Conservation (phyloP, 2,797 vertebrate species). For the Dendrocincla fuliginosa region DNA sequence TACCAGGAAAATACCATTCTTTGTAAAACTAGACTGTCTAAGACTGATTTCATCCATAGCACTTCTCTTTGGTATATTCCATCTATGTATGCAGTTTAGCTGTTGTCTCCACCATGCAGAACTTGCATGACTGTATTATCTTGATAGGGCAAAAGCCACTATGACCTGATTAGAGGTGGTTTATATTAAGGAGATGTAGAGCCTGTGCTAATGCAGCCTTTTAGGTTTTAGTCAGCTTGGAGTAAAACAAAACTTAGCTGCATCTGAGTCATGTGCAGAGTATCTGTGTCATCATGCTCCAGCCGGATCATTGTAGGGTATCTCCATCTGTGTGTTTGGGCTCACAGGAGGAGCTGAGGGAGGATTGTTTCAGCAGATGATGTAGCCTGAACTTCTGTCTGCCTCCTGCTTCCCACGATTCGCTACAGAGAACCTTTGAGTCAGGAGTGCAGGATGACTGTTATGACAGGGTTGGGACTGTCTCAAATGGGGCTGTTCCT, state of each 20-base stretch:
- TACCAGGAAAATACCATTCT: neutral
- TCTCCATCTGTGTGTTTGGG: neutral
- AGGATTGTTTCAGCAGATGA: neutral
- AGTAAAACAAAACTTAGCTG: neutral
- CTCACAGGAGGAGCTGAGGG: neutral
- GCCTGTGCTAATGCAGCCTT: neutral
- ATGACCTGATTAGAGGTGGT: neutral
- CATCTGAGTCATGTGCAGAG: rapidly evolving
- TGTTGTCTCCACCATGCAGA: neutral
- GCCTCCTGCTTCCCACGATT: neutral
- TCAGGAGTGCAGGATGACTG: neutral
- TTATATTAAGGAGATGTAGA: neutral
- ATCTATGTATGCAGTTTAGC: rapidly evolving
- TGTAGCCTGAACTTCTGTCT: neutral
- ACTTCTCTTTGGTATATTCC: neutral
- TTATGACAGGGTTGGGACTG: neutral
- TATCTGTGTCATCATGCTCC: neutral
- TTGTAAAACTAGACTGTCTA: neutral
- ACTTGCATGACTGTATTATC: neutral
- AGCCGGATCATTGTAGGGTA: neutral
- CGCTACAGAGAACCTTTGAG: neutral
- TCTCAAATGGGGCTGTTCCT: neutral
- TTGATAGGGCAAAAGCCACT: neutral
- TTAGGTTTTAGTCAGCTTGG: neutral
- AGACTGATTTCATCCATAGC: neutral